phyloP scores from a whole-genome alignment of 2,113 vertebrate species.

The Gymnarchus niloticus region DNA sequence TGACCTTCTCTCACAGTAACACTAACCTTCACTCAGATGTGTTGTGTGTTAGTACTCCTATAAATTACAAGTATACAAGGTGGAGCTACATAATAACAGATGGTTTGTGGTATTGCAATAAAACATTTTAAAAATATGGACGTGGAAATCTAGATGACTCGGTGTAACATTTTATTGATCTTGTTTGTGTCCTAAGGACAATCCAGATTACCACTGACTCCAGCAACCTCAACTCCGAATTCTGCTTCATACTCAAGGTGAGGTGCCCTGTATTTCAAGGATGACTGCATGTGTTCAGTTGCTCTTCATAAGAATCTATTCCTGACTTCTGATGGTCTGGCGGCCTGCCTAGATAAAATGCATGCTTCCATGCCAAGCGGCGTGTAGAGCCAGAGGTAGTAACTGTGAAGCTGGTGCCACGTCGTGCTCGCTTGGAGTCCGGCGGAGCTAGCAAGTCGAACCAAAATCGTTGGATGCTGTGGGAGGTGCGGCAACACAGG shows the following conservation, averaged over 20 bases:
- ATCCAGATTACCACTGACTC: constrained; percentile 92
- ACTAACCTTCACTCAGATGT: background rate
- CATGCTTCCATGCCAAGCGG: background rate
- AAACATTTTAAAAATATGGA: background rate
- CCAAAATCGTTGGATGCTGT: background rate
- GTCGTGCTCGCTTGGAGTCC: background rate
- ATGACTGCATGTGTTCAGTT: background rate
- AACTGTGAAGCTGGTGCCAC: background rate
- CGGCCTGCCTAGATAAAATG: background rate
- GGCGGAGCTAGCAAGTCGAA: background rate
- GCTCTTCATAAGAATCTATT: background rate
- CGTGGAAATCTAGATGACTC: background rate
- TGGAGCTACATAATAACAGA: background rate
- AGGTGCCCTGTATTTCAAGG: background rate
- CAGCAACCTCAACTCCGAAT: constrained; percentile 89
- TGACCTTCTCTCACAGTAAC: background rate
- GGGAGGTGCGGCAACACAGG: too few relatives aligned
- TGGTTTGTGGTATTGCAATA: background rate
- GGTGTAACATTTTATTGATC: background rate
- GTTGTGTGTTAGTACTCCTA: background rate
- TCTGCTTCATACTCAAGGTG: constrained; percentile 97
- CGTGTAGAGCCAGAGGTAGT: background rate
- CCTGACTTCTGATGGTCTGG: background rate
- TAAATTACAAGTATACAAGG: background rate
- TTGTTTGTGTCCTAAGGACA: constrained; percentile 61